Evolutionary conservation across 2,113 vertebrate species (phyloP).

Genomic region (Colius striatus): DNA sequence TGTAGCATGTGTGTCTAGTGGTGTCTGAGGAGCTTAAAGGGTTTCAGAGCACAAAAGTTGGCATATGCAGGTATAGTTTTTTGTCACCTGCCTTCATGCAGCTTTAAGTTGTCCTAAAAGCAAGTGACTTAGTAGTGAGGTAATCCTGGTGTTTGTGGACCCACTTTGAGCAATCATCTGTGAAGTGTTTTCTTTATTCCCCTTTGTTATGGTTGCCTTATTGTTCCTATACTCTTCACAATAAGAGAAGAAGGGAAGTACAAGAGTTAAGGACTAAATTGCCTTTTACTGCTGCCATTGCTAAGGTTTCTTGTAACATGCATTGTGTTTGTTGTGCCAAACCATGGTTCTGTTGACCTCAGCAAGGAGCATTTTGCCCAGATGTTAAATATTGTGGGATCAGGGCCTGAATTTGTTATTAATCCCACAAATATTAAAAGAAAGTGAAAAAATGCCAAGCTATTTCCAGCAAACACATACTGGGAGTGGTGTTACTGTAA

Average conservation of each 20-base stretch:
- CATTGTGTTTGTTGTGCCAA: not conserved
- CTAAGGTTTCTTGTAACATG: not conserved
- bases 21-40: not conserved
- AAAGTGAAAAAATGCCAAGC: constrained; percentile 9
- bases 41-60: not conserved
- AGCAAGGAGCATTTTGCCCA: not conserved
- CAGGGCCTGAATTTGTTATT: constrained; percentile 1
- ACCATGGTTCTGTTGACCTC: not conserved
- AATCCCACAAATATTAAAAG: constrained; percentile 20
- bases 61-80: not conserved
- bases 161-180: not conserved
- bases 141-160: not conserved
- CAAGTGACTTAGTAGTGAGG: not conserved
- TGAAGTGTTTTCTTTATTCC: not conserved
- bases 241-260: not conserved
- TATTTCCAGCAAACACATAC: not conserved
- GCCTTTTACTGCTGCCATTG: not conserved
- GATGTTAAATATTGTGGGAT: constrained; percentile 13
- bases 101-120: not conserved
- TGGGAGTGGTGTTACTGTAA: not conserved
- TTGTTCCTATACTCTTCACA: not conserved
- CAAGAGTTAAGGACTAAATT: not conserved
- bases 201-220: not conserved
- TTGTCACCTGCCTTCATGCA: not conserved
- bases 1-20: accelerated